Evolutionary conservation across 2,113 vertebrate species (phyloP).

Genomic region (Mus musculus): GRCm39 chr3:141732001-141732500

Average conservation of each 20-base stretch:
- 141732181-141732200: constrained; percentile 10
- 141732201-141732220: neutral
- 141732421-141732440: constrained; percentile 8
- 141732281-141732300: neutral
- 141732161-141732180: constrained; percentile 64
- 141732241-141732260: neutral
- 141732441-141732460: neutral
- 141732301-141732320: neutral
- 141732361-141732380: neutral
- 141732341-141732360: constrained; percentile 13
- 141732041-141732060: constrained; percentile 9
- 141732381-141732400: neutral
- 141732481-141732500: neutral
- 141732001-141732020: constrained; percentile 8
- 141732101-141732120: constrained; percentile 65
- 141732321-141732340: neutral
- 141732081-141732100: constrained; percentile 50
- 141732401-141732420: neutral
- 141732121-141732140: constrained; percentile 61
- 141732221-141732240: neutral
- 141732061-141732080: constrained; percentile 7
- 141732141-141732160: constrained; percentile 65
- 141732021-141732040: neutral
- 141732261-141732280: neutral
- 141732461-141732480: neutral